Evolutionary conservation across 2,113 vertebrate genomes (phyloP).

Genomic region (Silurus asotus): DNA sequence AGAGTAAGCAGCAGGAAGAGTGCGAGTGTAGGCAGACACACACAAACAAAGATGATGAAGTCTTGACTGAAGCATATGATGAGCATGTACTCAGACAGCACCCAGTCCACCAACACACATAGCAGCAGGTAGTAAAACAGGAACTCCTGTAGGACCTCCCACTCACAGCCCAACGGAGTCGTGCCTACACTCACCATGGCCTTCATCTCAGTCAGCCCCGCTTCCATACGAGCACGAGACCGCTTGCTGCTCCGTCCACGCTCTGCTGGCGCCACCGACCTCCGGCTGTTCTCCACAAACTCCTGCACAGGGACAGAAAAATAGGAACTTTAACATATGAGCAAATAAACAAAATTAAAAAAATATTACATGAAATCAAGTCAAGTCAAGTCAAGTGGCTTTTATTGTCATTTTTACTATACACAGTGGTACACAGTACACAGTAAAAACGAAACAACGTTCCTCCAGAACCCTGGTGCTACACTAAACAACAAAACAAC

Average conservation of each 20-base stretch:
- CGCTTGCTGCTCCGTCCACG: conserved; percentile 77
- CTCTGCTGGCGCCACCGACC: conserved; percentile 82
- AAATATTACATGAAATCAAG: neutral
- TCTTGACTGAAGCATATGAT: conserved; percentile 88
- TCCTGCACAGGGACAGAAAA: conserved; percentile 73
- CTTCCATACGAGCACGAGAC: conserved; percentile 76
- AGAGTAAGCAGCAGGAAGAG: conserved; percentile 87
- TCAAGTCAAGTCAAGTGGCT: too few species aligned
- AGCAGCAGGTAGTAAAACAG: conserved; percentile 91
- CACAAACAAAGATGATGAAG: conserved; percentile 88
- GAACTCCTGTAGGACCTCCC: conserved; percentile 85
- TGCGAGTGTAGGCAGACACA: conserved; percentile 91
- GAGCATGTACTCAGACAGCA: conserved; percentile 82
- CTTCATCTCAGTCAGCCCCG: conserved; percentile 88
- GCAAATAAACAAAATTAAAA: neutral
- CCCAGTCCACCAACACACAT: conserved; percentile 90
- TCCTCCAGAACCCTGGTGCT: too few species aligned
- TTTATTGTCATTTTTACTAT: too few species aligned
- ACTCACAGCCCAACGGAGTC: conserved; percentile 66
- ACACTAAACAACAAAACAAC: too few species aligned
- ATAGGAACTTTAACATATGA: neutral
- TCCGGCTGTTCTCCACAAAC: conserved; percentile 94
- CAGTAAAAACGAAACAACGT: too few species aligned
- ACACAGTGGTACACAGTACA: too few species aligned
- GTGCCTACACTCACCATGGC: conserved; percentile 91